Evolutionary conservation across 1,140 invertebrate genomes (phyloP).

Genomic region (Hylaeus anthracinus): DNA sequence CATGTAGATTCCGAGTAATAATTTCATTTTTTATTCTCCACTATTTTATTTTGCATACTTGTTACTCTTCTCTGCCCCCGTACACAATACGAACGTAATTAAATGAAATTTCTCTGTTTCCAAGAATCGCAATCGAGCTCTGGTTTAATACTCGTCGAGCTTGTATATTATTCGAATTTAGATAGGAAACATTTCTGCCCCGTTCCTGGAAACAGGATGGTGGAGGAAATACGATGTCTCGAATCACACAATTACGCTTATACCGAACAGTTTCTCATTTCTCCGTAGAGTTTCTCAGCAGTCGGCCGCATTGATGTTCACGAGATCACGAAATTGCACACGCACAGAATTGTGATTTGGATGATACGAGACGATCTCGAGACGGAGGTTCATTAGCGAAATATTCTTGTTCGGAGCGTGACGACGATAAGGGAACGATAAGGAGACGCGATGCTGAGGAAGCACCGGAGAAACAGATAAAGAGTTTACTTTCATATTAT

Average conservation of each 20-base stretch:
- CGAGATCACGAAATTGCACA: conserved; percentile 11
- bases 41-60: no score
- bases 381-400: conserved; percentile 41
- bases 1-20: no score
- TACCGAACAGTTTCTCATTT: neutral
- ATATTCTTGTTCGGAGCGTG: conserved; percentile 47
- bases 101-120: no score
- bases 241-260: neutral
- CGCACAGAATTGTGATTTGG: conserved; percentile 30
- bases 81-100: no score
- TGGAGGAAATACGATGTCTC: neutral
- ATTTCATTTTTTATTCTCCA: no score
- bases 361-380: conserved; percentile 14
- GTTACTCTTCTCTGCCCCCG: no score
- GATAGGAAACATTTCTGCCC: no score
- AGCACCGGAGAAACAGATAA: conserved; percentile 17
- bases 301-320: neutral
- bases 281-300: neutral
- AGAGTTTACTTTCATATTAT: conserved; percentile 34
- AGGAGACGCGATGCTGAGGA: neutral
- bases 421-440: conserved; percentile 35
- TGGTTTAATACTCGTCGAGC: no score
- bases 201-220: no score
- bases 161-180: no score
- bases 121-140: no score